phyloP scores from a whole-genome alignment of 2,888 invertebrate genomes.

The Volucella inflata region DNA sequence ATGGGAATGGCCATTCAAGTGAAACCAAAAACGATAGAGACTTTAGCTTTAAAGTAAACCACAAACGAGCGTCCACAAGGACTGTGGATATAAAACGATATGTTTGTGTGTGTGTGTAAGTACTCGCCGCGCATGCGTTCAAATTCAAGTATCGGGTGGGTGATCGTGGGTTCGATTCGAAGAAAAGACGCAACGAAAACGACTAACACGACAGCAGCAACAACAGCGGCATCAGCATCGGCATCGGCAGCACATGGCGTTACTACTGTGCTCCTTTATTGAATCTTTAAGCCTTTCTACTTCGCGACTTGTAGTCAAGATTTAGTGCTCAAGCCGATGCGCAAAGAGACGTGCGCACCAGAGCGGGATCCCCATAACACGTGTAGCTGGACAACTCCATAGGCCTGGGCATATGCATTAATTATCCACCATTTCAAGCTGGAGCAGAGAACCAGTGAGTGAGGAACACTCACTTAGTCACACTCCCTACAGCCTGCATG shows the following conservation, averaged over 20 bases:
- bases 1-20: constrained; percentile 54
- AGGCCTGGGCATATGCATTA: constrained; percentile 64
- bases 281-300: constrained; percentile 64
- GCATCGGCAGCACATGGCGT: constrained; percentile 21
- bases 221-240: not conserved
- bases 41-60: constrained; percentile 48
- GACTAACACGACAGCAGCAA: constrained; percentile 15
- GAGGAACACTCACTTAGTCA: constrained; percentile 71
- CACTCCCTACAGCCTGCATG: constrained; percentile 15
- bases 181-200: constrained; percentile 22
- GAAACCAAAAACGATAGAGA: constrained; percentile 22
- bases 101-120: constrained; percentile 27
- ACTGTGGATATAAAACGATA: too few relatives aligned
- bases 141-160: constrained; percentile 34
- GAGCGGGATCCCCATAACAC: constrained; percentile 60
- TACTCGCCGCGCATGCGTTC: constrained; percentile 24
- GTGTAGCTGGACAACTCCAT: constrained; percentile 71
- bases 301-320: constrained; percentile 54
- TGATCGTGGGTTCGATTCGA: constrained; percentile 53
- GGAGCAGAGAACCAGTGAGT: constrained; percentile 56
- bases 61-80: constrained; percentile 26
- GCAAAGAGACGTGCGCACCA: constrained; percentile 35
- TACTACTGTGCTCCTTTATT: constrained; percentile 68
- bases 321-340: constrained; percentile 58
- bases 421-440: constrained; percentile 65